phyloP scores from a whole-genome alignment of 2,797 vertebrate species.

The Lophius americanus region DNA sequence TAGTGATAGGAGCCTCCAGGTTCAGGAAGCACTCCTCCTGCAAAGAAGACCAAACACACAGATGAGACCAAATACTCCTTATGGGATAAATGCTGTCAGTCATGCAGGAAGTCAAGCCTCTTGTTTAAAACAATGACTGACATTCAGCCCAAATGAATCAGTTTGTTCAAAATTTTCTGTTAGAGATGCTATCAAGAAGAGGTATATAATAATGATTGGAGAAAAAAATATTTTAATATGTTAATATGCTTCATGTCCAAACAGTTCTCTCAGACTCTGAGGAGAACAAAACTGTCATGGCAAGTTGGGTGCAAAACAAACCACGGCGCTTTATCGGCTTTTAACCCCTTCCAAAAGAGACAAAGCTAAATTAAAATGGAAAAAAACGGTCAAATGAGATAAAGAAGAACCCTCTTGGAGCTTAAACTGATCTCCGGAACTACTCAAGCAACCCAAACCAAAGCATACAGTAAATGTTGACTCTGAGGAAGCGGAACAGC shows the following conservation, averaged over 20 bases:
- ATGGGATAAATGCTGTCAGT: constrained; percentile 9
- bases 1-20: constrained; percentile 93
- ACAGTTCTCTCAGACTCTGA: constrained; percentile 17
- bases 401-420: constrained; percentile 51
- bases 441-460: constrained; percentile 17
- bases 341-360: constrained; percentile 57
- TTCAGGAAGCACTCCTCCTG: constrained; percentile 98
- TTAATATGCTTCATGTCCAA: not conserved
- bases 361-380: constrained; percentile 49
- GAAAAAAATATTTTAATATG: constrained; percentile 7
- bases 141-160: too few species aligned
- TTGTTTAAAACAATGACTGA: too few species aligned
- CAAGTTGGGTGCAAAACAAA: constrained; percentile 60
- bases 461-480: not conserved
- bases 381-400: constrained; percentile 67
- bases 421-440: constrained; percentile 24
- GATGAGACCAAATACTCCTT: constrained; percentile 10
- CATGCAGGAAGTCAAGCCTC: constrained; percentile 6
- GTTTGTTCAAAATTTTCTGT: not conserved
- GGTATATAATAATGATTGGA: not conserved
- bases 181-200: not conserved
- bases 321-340: constrained; percentile 45
- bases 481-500: not conserved
- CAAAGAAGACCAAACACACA: constrained; percentile 9
- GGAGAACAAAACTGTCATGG: constrained; percentile 18